Conservation (phyloP, 1,140 invertebrate genomes). For the Heliconius melpomene region DNA sequence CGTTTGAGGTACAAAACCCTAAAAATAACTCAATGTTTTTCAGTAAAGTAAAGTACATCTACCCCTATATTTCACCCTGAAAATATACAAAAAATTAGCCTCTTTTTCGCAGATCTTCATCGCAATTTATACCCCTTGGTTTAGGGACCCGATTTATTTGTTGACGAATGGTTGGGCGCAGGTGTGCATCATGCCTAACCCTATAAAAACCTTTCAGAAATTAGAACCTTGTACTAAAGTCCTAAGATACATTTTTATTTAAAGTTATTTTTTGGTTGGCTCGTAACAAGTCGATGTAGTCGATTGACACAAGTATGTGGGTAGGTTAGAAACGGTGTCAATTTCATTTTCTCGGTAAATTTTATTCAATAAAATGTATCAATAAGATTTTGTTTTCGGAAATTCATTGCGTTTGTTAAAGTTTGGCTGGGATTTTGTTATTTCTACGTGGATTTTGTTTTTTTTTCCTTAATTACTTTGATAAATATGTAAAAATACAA, state of each 20-base stretch:
- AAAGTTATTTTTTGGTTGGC: background rate
- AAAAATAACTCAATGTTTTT: too few relatives aligned
- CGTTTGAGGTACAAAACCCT: too few relatives aligned
- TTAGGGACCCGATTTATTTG: slow-evolving; percentile 48
- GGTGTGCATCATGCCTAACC: slow-evolving; percentile 44
- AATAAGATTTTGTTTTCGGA: slow-evolving; percentile 17
- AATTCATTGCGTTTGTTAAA: background rate
- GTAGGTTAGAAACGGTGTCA: slow-evolving; percentile 40
- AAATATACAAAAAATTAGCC: slow-evolving; percentile 24
- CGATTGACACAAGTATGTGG: slow-evolving; percentile 55
- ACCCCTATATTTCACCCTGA: background rate
- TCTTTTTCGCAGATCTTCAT: slow-evolving; percentile 38
- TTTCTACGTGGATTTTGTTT: background rate
- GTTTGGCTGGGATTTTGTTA: background rate
- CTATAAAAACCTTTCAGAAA: background rate
- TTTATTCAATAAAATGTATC: slow-evolving; percentile 26
- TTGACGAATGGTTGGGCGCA: slow-evolving; percentile 53
- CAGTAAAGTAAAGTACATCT: background rate
- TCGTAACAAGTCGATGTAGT: slow-evolving; percentile 50
- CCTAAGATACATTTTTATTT: slow-evolving; percentile 30
- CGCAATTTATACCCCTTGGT: slow-evolving; percentile 40
- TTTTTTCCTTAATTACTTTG: background rate
- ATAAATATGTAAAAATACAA: background rate
- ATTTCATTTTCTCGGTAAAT: slow-evolving; percentile 45
- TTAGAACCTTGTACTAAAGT: slow-evolving; percentile 17